Base-by-base conservation (phyloP, 2,797 vertebrate genomes). In the Argentina silus region DNA sequence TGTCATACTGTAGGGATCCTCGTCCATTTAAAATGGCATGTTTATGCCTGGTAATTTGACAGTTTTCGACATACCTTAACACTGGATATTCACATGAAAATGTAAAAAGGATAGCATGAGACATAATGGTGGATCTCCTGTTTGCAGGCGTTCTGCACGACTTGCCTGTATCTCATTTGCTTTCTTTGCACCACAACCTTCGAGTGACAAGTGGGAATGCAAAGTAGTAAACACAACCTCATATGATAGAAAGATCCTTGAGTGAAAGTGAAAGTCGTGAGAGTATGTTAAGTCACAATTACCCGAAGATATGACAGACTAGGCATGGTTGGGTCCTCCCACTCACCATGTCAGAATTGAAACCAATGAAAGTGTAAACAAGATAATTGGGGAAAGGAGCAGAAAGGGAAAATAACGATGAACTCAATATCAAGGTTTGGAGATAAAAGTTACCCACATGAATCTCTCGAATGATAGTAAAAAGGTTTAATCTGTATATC, bases 1-100 rank as follows among this genome's bases (percentile, higher is more conserved):
- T 78, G 76, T 73, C 76, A 78, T 76, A 48, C 61, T 57, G 79
- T 47, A 72, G 62, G 59, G 47, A 43, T 53, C 62, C 56, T 12
- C 48, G 67, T 55, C 45, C 27, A 86, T 81, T 81, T 69, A 82
- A 81, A 84, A 80, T 85, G 79, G 72, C 79, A 78, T 70, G 79
- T 82, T 84, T 86, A 81, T 84, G 77, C 79, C 59, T 68, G 70
- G 64, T 85, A 82, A 90, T 90, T 88, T 88, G 81, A 88, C 83
- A 89, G 85, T 79, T 86, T 83, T 78, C 83, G 83, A 88, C 80
- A 84, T 81, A 55, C 62, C 79, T 83, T 83, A 79, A 57, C 71
- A 67, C 75, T 4, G 62, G 82, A 19, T 45, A 63, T 63, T 36
- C 15, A 63, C 42, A 17, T 43, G 42, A 19, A 74, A 82, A 73